Percentiles rank a stretch among this genome's conserved stretches.
Evolutionary conservation across 2,797 vertebrate species (phyloP).

Genomic region (Cottoperca gobio): DNA sequence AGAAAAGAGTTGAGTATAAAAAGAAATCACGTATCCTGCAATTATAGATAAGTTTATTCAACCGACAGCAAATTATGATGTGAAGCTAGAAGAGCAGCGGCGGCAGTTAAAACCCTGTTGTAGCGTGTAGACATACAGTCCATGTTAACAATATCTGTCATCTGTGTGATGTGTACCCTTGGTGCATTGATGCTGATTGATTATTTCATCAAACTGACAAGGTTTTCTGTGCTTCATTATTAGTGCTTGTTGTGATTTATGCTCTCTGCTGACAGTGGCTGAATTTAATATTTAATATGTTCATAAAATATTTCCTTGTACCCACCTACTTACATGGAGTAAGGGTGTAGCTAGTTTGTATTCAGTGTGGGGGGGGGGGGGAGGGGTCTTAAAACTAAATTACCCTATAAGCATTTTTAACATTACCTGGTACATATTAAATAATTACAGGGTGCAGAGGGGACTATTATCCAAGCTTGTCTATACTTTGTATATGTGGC

Average conservation of each 20-base stretch:
- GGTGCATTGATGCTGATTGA: slow-evolving; percentile 41
- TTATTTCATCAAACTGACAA: slow-evolving; percentile 40
- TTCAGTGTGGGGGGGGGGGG: too few species aligned
- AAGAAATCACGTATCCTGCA: slow-evolving; percentile 58
- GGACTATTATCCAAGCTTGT: too few species aligned
- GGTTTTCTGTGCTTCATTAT: slow-evolving; percentile 37
- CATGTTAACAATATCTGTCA: slow-evolving; percentile 51
- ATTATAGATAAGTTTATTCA: slow-evolving; percentile 66
- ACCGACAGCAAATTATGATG: slow-evolving; percentile 44
- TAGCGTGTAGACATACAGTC: slow-evolving; percentile 10
- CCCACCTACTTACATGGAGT: neutral
- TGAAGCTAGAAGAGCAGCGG: slow-evolving; percentile 37
- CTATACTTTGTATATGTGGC: too few species aligned
- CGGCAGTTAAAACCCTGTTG: slow-evolving; percentile 13
- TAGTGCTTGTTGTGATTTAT: slow-evolving; percentile 34
- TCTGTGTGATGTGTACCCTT: slow-evolving; percentile 8
- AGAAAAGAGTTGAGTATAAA: slow-evolving; percentile 41
- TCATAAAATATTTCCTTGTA: too few species aligned
- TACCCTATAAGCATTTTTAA: neutral
- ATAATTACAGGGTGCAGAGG: slow-evolving; percentile 5
- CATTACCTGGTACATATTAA: neutral
- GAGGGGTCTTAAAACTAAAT: neutral
- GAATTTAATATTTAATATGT: slow-evolving; percentile 39
- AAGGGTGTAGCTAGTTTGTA: neutral
- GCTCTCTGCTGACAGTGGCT: slow-evolving; percentile 31